These are phyloP conservation scores for Aphelinus certus DNA, from an alignment of 1,140 invertebrate species.

Conservation along the genomic window DNA sequence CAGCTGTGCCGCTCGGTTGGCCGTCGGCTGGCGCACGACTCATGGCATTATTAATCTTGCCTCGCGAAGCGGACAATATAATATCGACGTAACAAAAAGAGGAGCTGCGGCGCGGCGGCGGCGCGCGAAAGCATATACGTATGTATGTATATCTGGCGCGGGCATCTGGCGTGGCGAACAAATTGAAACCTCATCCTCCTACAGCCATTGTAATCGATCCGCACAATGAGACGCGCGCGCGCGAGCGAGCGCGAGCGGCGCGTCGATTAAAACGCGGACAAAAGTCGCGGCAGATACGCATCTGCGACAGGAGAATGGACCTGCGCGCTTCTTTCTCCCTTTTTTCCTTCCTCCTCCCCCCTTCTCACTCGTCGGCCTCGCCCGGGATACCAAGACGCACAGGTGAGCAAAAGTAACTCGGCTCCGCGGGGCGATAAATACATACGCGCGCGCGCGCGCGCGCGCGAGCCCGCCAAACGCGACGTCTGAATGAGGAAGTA, in stretches of 20 bases:
- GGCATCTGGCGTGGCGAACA: conserved; percentile 19
- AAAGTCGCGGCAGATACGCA: conserved; percentile 15
- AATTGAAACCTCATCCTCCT: conserved; percentile 2
- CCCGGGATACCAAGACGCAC: not conserved
- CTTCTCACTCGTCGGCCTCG: not conserved
- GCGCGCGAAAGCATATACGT: conserved; percentile 24
- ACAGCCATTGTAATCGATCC: conserved; percentile 17
- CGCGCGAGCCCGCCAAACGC: not conserved
- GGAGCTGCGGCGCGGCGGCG: too few species aligned
- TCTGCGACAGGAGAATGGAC: conserved; percentile 25
- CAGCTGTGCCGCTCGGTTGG: too few species aligned
- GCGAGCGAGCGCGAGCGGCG: not conserved
- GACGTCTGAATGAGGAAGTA: conserved; percentile 63
- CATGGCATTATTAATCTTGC: too few species aligned
- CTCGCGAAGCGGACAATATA: not conserved
- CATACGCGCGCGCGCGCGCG: not conserved
- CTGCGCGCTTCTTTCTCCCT: not conserved
- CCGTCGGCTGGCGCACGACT: too few species aligned
- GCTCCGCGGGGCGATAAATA: conserved; percentile 21
- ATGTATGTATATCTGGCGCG: too few species aligned
- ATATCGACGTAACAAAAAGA: too few species aligned
- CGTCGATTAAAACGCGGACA: conserved; percentile 1
- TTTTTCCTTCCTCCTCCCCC: not conserved
- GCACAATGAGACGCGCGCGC: not conserved
- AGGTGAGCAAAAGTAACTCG: conserved; percentile 24